Base-by-base conservation (phyloP, 2,113 vertebrate genomes). In the Sinocyclocheilus maitianheensis region DNA sequence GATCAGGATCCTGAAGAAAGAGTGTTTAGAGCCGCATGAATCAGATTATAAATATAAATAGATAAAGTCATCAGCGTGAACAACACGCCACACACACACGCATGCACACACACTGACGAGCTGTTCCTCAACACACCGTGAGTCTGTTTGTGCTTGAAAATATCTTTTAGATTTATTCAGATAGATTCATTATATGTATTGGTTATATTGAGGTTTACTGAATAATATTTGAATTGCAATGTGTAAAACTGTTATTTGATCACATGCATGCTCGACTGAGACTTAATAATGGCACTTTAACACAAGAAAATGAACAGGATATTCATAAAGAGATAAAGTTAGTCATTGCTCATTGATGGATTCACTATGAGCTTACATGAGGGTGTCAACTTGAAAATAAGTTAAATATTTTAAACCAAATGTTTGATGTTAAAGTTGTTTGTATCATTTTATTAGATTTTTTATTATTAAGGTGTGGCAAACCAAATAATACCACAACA, bases 71-170 rank as follows among this genome's bases (percentile, higher is more conserved):
- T 55, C 53, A 55, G 14, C 5, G 14, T 55, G 30, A 37, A 37
- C 37, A 37, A 37, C 37, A 37, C 37, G 5, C 5, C 37, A 37
- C 1, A 37, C 37, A 37, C 37, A 37, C 37, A 37, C 37, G 5
- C 37, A 37, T 34, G 30, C 77, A 78, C 18, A 34, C 24, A 22
- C 76, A 1, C 51, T 6, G 51, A 18, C 5, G 53, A 78, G 26
- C 77, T 12, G 53, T n/a, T 78, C 48, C 34, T 79, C 77, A 62
- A 62, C 77, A 79, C 77, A 62, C 2, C 6, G 55, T 79, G 55
- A 62, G 77, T 79, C 55, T 40, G 55, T 79, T 62, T 62, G 30
- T 58, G 30, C 10, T 40, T 79, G 53, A 78, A 78, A 58, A 37
- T 62, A 9, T n/a, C 18, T 55, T 34, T n/a, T 7, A 11, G 76